phyloP scores from a whole-genome alignment of 2,113 vertebrate species.

The Grantiella picta region DNA sequence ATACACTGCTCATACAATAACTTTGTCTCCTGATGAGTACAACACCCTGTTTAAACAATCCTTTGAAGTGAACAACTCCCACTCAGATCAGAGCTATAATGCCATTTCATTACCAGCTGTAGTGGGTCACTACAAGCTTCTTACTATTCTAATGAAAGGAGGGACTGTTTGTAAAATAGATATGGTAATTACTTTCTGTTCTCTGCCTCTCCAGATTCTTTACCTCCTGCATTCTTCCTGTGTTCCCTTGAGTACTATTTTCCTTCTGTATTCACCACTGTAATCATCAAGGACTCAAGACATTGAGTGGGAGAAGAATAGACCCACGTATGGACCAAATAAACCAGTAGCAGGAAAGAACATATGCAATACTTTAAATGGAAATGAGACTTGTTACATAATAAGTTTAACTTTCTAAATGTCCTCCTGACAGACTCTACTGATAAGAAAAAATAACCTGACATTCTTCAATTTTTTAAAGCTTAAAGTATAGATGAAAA shows the following conservation, averaged over 20 bases:
- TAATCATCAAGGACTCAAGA: background rate
- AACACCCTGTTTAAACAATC: background rate
- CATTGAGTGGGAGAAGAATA: background rate
- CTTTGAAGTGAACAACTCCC: background rate
- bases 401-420: background rate
- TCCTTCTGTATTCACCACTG: background rate
- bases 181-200: background rate
- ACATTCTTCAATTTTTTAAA: background rate
- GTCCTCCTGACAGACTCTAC: background rate
- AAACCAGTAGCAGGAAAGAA: background rate
- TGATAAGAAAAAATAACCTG: background rate
- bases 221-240: background rate
- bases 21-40: background rate
- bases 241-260: background rate
- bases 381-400: background rate
- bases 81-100: background rate
- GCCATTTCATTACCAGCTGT: background rate
- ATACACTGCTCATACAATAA: background rate
- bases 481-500: background rate
- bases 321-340: background rate
- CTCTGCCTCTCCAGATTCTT: background rate
- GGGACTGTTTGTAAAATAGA: background rate
- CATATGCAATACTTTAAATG: background rate
- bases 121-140: background rate
- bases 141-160: background rate